These are phyloP conservation scores for Merops nubicus DNA, from an alignment of 2,113 vertebrate species.

Conservation along the genomic window DNA sequence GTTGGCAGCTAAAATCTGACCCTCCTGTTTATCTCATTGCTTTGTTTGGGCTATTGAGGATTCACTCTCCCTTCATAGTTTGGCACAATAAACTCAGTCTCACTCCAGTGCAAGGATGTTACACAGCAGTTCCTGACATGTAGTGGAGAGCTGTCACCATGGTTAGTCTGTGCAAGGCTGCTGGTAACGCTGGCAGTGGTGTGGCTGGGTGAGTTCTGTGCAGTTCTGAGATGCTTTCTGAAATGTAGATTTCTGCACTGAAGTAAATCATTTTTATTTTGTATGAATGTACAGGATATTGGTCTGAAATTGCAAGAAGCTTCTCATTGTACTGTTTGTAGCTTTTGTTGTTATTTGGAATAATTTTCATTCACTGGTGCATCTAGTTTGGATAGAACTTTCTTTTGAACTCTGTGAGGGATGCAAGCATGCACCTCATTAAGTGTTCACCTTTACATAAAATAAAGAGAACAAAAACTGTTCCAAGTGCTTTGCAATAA, in stretches of 20 bases:
- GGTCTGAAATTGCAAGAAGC: not conserved
- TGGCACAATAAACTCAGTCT: not conserved
- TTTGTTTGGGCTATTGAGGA: not conserved
- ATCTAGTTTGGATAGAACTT: not conserved
- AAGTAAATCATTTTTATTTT: not conserved
- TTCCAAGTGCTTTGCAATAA: not conserved
- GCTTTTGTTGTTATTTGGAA: not conserved
- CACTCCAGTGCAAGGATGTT: rapidly evolving
- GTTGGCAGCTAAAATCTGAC: not conserved
- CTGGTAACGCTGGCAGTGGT: not conserved
- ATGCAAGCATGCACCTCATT: not conserved
- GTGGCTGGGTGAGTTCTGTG: not conserved
- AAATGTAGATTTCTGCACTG: not conserved
- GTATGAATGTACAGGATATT: not conserved
- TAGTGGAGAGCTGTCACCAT: not conserved
- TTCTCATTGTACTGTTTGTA: not conserved
- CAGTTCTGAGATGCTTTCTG: not conserved
- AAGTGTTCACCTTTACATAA: no score
- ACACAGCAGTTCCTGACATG: conserved; percentile 3
- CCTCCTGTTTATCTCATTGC: not conserved
- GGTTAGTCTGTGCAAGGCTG: not conserved
- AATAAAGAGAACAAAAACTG: not conserved
- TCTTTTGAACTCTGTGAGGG: not conserved
- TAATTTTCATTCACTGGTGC: not conserved
- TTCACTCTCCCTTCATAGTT: not conserved